Evolutionary conservation across 2,797 vertebrate species (phyloP), one percentile per base, ranked within the genome.

Genomic region (Apogon hyalosoma): DNA sequence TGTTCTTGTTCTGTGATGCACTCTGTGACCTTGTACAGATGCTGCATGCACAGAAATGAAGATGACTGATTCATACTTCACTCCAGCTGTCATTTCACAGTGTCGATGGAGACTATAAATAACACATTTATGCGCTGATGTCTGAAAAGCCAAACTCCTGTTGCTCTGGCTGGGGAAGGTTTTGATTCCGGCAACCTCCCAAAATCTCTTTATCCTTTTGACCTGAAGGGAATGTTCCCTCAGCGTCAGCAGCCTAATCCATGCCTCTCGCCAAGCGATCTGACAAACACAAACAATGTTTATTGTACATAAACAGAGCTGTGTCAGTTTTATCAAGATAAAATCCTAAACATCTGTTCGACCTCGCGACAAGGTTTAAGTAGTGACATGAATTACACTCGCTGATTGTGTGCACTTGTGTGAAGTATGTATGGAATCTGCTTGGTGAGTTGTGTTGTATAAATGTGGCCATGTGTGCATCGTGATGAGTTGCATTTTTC

Each of bases 291-390:
- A 45, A 40, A 45, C 52, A 51, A 48, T 65, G 10, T 65, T 40
- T 40, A 78, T 73, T 38, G 54, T 21, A 24, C 56, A 64, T 40
- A 24, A 42, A 66, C 31, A 36, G 21, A 0, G 2, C 38, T 43
- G n/a, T 69, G 78, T 73, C 83, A 65, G 40, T 68, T 84, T 82
- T 73, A 80, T 81, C 46, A 53, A 78, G 75, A 71, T 19, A 43
- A 45, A 84, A 73, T 66, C 56, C 45, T 18, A 1, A 77, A 75
- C 81, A 82, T 73, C 79, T 80, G 86, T 62, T 69, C 76, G 78
- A 85, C 78, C 76, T 54, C 39, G 56, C 58, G 65, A 65, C 49
- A 21, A 73, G 36, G 39, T 67, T 52, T 50, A 79, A 68, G 56
- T 59, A 69, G 11, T 36, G 60, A 83, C 69, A 63, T 82, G 76